A percentile compares a stretch with the other conserved stretches of the same genome.
Evolutionary conservation across 1,140 invertebrate species (phyloP).

Genomic region (Drosophila orosa): DNA sequence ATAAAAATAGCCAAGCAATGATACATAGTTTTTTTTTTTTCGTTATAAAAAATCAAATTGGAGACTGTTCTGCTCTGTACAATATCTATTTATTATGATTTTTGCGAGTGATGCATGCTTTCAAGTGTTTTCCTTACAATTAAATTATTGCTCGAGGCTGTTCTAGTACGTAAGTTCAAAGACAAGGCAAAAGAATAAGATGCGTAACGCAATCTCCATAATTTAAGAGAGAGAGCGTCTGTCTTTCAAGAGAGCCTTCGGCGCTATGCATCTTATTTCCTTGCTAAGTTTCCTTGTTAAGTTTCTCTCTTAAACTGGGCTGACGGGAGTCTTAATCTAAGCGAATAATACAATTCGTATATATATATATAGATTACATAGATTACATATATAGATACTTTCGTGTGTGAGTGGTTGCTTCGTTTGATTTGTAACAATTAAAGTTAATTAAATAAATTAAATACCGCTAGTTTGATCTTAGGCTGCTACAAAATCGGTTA

Average conservation of each 20-base stretch:
- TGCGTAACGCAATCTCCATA: background rate
- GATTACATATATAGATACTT: slow-evolving; percentile 55
- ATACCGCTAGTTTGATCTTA: slow-evolving; percentile 70
- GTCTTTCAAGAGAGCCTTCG: background rate
- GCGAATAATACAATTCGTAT: slow-evolving; percentile 72
- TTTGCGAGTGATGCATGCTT: slow-evolving; percentile 43
- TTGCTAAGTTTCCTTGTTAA: background rate
- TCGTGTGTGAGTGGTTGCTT: slow-evolving; percentile 16
- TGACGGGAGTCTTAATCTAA: slow-evolving; percentile 46
- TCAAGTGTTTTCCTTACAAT: slow-evolving; percentile 26
- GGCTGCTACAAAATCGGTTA: slow-evolving; percentile 56
- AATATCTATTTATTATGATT: slow-evolving; percentile 74
- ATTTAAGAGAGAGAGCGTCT: background rate
- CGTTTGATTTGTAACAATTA: slow-evolving; percentile 72
- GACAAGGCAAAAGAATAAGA: background rate
- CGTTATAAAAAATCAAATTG: background rate
- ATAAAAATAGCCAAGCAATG: background rate
- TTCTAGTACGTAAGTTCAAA: slow-evolving; percentile 41
- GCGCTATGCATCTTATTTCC: background rate
- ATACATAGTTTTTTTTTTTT: background rate
- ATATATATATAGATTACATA: slow-evolving; percentile 37
- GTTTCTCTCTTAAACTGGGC: slow-evolving; percentile 38
- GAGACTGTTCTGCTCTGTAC: slow-evolving; percentile 56
- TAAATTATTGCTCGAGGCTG: slow-evolving; percentile 43
- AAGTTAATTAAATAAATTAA: slow-evolving; percentile 79